Conservation (phyloP, 2,797 vertebrate genomes). For the Netta rufina region DNA sequence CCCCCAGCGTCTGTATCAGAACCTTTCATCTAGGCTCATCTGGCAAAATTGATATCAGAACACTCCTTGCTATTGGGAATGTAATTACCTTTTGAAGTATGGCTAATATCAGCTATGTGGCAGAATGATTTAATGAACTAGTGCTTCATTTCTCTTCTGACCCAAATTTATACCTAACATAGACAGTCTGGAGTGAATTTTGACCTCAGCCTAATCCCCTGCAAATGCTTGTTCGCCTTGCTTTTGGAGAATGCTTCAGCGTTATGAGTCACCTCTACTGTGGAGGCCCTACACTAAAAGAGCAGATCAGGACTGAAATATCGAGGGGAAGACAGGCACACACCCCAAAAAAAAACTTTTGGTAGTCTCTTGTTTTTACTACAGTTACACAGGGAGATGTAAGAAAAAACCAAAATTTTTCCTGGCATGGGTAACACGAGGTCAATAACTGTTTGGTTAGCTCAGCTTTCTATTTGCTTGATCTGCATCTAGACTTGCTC, state of each 20-base stretch:
- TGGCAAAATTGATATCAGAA: background rate
- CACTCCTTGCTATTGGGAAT: background rate
- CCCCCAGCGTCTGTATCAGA: background rate
- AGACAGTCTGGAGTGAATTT: background rate
- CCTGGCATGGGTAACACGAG: background rate
- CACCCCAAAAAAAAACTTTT: background rate
- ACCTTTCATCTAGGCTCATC: background rate
- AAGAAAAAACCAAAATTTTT: background rate
- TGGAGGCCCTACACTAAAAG: background rate
- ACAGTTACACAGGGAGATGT: background rate
- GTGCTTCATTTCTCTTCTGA: background rate
- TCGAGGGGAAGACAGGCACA: background rate
- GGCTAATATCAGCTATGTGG: background rate
- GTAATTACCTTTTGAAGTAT: background rate
- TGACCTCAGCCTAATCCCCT: background rate
- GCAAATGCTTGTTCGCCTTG: background rate
- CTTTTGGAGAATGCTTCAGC: background rate
- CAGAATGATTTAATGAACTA: background rate
- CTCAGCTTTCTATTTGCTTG: background rate
- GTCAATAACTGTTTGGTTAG: background rate
- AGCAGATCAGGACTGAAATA: background rate
- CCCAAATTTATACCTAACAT: background rate
- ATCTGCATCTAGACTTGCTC: background rate
- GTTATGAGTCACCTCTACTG: background rate
- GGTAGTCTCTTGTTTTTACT: background rate